phyloP scores from a whole-genome alignment of 2,113 vertebrate genomes.

The Ranitomeya imitator region DNA sequence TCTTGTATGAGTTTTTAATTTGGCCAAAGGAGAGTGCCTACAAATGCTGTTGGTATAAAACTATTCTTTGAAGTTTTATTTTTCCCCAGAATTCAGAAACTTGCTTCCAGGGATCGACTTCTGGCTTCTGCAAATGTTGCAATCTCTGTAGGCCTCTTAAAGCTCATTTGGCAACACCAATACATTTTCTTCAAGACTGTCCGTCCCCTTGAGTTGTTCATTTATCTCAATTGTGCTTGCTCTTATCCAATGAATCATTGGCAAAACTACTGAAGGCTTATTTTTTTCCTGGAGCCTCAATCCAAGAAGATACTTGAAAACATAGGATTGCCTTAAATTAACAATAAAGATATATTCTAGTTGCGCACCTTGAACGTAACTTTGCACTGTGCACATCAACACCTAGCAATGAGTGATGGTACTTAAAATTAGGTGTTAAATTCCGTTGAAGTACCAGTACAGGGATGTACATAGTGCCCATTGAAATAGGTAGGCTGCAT shows the following conservation, averaged over 20 bases:
- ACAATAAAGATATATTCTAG: neutral
- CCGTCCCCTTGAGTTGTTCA: neutral
- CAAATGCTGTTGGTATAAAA: slow-evolving; percentile 31
- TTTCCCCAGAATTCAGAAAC: slow-evolving; percentile 10
- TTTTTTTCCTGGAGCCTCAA: neutral
- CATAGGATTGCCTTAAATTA: neutral
- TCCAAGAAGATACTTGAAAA: neutral
- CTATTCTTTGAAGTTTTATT: slow-evolving; percentile 20
- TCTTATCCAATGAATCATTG: neutral
- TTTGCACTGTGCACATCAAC: neutral
- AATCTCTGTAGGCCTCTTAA: slow-evolving; percentile 2
- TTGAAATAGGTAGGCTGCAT: no score
- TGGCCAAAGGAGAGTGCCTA: slow-evolving; percentile 19
- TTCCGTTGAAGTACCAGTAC: no score
- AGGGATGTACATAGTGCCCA: no score
- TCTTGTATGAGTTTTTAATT: slow-evolving; percentile 47
- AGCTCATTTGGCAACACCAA: neutral
- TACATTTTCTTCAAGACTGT: neutral
- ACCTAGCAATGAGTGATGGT: no score
- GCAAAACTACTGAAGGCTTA: neutral
- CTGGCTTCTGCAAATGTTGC: slow-evolving; percentile 33
- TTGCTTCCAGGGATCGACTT: slow-evolving; percentile 25
- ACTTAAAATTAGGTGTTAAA: no score
- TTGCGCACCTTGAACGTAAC: neutral
- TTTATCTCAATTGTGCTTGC: neutral